phyloP scores from a whole-genome alignment of 2,888 invertebrate species.

The Ormyrus nitidulus region DNA sequence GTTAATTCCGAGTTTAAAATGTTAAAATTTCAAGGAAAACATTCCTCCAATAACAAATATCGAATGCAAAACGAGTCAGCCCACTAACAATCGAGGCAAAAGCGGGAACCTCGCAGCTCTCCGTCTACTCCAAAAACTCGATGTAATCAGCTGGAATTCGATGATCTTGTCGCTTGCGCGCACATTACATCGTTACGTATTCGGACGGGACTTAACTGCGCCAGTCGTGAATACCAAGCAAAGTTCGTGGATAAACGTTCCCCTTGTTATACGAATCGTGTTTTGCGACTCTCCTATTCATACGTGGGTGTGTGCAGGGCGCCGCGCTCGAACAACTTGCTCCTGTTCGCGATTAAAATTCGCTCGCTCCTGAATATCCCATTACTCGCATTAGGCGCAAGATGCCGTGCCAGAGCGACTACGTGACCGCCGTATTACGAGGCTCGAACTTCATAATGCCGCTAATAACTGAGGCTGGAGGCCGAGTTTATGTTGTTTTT shows the following conservation, averaged over 20 bases:
- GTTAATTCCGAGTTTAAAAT: too few relatives aligned
- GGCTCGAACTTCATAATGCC: slow-evolving; percentile 5
- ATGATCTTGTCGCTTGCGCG: not conserved
- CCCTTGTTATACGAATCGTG: slow-evolving; percentile 28
- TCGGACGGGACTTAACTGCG: not conserved
- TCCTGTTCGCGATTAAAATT: slow-evolving; percentile 42
- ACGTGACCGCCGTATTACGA: not conserved
- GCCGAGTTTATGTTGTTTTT: too few relatives aligned
- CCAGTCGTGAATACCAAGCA: slow-evolving; percentile 13
- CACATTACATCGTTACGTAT: slow-evolving; percentile 31
- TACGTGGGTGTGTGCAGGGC: not conserved
- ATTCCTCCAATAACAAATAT: too few relatives aligned
- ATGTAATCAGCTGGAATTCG: slow-evolving; percentile 1
- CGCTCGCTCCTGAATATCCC: slow-evolving; percentile 30
- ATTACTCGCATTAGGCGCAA: slow-evolving; percentile 10
- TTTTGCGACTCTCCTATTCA: slow-evolving; percentile 40
- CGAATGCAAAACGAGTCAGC: too few relatives aligned
- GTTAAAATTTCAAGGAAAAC: too few relatives aligned
- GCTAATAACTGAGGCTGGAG: not conserved
- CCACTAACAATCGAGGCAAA: too few relatives aligned
- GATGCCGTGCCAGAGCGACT: not conserved
- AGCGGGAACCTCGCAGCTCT: too few relatives aligned
- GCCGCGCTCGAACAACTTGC: too few relatives aligned
- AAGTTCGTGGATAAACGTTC: slow-evolving; percentile 39
- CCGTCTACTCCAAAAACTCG: too few relatives aligned